These are phyloP conservation scores for Aphidius ervi DNA, from an alignment of 1,140 invertebrate genomes.

Conservation along the genomic window DNA sequence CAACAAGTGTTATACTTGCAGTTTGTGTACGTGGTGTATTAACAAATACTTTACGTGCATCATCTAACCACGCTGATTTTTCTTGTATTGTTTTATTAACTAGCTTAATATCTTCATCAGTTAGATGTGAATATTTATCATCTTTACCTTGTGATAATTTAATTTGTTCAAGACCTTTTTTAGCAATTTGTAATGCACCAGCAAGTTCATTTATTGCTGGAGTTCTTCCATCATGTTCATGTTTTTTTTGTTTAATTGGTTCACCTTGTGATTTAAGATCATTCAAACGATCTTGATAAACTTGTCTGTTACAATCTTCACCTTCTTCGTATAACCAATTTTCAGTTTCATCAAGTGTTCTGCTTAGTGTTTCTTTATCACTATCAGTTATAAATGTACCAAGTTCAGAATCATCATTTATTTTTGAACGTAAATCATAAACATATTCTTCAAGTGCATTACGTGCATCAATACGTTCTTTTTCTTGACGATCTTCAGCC, in stretches of 20 bases:
- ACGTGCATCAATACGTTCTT: constrained; percentile 89
- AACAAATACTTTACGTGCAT: constrained; percentile 60
- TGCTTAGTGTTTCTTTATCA: constrained; percentile 65
- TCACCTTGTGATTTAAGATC: constrained; percentile 69
- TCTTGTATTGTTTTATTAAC: constrained; percentile 56
- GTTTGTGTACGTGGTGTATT: constrained; percentile 60
- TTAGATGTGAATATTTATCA: constrained; percentile 81
- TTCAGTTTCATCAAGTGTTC: constrained; percentile 78
- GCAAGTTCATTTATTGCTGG: constrained; percentile 73
- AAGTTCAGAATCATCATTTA: constrained; percentile 70
- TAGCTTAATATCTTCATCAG: constrained; percentile 75
- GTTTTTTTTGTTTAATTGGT: constrained; percentile 74
- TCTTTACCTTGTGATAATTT: constrained; percentile 54
- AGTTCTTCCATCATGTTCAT: constrained; percentile 75
- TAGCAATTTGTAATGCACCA: constrained; percentile 65
- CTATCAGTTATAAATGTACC: constrained; percentile 72
- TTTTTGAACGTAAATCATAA: constrained; percentile 87
- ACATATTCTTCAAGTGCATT: constrained; percentile 98
- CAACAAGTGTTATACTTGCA: constrained; percentile 70
- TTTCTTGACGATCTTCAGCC: constrained; percentile 84
- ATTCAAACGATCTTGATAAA: constrained; percentile 44
- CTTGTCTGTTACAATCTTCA: constrained; percentile 83
- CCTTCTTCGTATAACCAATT: constrained; percentile 95
- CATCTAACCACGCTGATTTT: constrained; percentile 68
- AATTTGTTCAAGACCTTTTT: constrained; percentile 70